These are phyloP conservation scores for Anniella stebbinsi DNA, from an alignment of 2,797 vertebrate genomes.

Conservation along the genomic window DNA sequence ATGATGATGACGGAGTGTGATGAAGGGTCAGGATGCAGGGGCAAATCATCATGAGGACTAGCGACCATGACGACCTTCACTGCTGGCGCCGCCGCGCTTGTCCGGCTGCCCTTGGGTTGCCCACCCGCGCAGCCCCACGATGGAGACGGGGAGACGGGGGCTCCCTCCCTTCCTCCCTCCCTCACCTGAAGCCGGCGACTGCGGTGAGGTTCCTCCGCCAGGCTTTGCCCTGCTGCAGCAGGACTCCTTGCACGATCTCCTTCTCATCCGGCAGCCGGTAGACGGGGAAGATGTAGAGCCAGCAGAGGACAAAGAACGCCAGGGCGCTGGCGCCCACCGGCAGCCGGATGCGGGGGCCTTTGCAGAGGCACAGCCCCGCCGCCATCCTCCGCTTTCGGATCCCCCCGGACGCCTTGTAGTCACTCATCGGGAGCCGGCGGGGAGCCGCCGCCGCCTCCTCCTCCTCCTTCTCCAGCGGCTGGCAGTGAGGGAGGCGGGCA, in stretches of 20 bases:
- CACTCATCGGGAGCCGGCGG: conserved; percentile 22
- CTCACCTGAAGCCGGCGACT: conserved; percentile 88
- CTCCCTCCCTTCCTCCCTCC: neutral
- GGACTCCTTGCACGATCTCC: conserved; percentile 90
- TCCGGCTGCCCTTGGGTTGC: neutral
- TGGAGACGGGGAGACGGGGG: neutral
- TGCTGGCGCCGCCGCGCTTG: too few relatives aligned
- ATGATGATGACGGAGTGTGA: neutral
- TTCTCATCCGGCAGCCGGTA: conserved; percentile 90
- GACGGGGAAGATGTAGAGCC: conserved; percentile 92
- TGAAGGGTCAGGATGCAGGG: neutral
- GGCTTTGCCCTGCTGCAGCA: conserved; percentile 83
- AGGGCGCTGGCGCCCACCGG: conserved; percentile 89
- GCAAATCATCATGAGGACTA: neutral
- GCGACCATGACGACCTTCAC: neutral
- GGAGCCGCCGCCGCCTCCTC: neutral
- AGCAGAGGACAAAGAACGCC: conserved; percentile 91
- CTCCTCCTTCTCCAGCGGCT: neutral
- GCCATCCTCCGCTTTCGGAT: conserved; percentile 68
- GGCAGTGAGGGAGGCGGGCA: neutral
- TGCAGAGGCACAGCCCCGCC: conserved; percentile 76
- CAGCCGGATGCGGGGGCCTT: conserved; percentile 87
- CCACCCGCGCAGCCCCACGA: neutral
- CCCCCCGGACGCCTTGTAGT: conserved; percentile 23
- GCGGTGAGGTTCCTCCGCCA: conserved; percentile 91